phyloP scores from a whole-genome alignment of 2,797 vertebrate genomes.

The Synaphobranchus kaupii region DNA sequence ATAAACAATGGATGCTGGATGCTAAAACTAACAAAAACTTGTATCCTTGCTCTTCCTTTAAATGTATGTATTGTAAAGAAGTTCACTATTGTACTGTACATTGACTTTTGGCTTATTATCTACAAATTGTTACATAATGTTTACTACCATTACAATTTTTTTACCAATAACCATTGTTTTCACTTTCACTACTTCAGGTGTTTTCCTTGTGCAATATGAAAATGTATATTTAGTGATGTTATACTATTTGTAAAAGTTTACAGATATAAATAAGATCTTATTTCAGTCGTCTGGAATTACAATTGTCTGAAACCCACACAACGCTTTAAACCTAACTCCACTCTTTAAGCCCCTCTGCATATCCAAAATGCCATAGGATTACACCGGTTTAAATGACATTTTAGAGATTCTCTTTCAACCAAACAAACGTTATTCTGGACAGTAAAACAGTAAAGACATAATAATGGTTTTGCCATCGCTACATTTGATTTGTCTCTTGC shows the following conservation, averaged over 20 bases:
- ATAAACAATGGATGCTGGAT: not conserved
- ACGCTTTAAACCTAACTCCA: not conserved
- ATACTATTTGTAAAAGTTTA: not conserved
- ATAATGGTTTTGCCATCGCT: not conserved
- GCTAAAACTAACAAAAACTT: not conserved
- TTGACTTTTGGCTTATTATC: no score
- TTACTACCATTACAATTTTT: no score
- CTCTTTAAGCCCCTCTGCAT: not conserved
- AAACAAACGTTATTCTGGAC: not conserved
- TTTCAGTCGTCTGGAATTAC: not conserved
- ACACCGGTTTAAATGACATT: not conserved
- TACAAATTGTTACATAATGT: no score
- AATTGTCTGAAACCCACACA: not conserved
- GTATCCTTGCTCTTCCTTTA: not conserved
- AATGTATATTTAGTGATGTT: not conserved
- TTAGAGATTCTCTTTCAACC: not conserved
- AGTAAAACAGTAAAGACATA: not conserved
- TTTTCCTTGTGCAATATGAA: not conserved
- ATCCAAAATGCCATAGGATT: not conserved
- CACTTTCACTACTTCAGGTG: not conserved
- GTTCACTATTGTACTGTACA: not conserved
- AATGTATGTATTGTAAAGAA: no score
- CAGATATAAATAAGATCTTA: not conserved
- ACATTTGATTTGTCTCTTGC: not conserved
- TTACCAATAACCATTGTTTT: not conserved